Percentiles rank a stretch among this genome's conserved stretches.
Evolutionary conservation across 2,113 vertebrate genomes (phyloP).

Genomic region (Arenaria interpres): DNA sequence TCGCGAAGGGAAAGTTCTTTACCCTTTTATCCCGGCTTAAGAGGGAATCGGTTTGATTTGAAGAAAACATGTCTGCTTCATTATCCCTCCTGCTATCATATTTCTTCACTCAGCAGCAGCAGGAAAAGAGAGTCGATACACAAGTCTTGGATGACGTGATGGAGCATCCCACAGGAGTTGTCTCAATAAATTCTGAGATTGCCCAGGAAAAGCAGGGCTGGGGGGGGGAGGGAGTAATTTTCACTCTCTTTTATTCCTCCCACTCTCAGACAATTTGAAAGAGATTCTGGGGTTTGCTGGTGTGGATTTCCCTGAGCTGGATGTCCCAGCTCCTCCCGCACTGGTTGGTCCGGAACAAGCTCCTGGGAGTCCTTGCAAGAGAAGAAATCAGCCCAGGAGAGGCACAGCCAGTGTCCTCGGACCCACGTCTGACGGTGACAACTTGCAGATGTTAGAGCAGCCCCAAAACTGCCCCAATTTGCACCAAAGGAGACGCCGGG

Average conservation of each 20-base stretch:
- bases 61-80: constrained; percentile 35
- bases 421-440: neutral
- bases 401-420: neutral
- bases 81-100: constrained; percentile 34
- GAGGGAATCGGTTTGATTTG: neutral
- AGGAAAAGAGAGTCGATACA: neutral
- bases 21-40: constrained; percentile 37
- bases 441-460: neutral
- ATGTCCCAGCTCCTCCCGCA: neutral
- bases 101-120: constrained; percentile 5
- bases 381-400: neutral
- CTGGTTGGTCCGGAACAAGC: neutral
- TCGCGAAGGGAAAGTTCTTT: neutral
- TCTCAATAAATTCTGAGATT: constrained; percentile 23
- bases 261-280: neutral
- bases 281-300: neutral
- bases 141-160: constrained; percentile 14
- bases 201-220: neutral
- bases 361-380: neutral
- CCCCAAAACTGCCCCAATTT: neutral
- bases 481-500: neutral
- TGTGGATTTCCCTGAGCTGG: neutral
- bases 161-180: constrained; percentile 34
- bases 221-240: neutral
- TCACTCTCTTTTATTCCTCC: constrained; percentile 47